Conservation (phyloP, 2,888 invertebrate genomes). For the Tetropium fuscum region DNA sequence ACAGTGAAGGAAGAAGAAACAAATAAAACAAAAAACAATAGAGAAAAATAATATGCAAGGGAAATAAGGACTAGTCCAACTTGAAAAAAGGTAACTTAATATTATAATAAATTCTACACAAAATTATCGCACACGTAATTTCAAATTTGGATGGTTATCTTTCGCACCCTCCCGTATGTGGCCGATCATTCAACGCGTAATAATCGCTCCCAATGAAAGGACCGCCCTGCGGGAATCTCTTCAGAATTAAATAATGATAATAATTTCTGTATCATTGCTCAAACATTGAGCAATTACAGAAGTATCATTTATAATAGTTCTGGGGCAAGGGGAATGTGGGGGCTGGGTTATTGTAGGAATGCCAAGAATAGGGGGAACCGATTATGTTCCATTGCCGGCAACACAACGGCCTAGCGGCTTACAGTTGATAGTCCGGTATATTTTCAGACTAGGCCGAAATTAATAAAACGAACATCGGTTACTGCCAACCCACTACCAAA, state of each 20-base stretch:
- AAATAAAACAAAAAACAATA: no score
- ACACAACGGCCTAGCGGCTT: conserved; percentile 47
- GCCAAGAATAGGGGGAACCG: conserved; percentile 57
- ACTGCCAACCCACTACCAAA: no score
- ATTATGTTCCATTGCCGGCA: conserved; percentile 59
- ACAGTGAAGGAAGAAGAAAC: no score
- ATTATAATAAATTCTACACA: no score
- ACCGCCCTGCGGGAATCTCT: conserved; percentile 27
- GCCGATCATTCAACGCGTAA: conserved; percentile 32
- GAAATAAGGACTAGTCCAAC: no score
- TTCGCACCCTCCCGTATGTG: conserved; percentile 28
- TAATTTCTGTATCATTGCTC: conserved; percentile 61
- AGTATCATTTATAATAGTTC: conserved; percentile 50
- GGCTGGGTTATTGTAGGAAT: conserved; percentile 48
- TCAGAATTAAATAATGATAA: conserved; percentile 58
- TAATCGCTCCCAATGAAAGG: conserved; percentile 40
- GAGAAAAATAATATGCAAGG: no score
- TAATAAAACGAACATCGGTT: no score
- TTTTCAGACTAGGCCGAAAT: no score
- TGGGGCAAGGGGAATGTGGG: conserved; percentile 29
- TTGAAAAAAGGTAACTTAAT: no score
- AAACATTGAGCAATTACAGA: conserved; percentile 58
- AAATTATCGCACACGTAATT: conserved; percentile 16
- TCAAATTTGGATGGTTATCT: conserved; percentile 32
- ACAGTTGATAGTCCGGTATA: conserved; percentile 37